Percentiles rank a stretch among this genome's conserved stretches.
Evolutionary conservation across 2,888 invertebrate genomes (phyloP).

Genomic region (Diplazon laetatorius): DNA sequence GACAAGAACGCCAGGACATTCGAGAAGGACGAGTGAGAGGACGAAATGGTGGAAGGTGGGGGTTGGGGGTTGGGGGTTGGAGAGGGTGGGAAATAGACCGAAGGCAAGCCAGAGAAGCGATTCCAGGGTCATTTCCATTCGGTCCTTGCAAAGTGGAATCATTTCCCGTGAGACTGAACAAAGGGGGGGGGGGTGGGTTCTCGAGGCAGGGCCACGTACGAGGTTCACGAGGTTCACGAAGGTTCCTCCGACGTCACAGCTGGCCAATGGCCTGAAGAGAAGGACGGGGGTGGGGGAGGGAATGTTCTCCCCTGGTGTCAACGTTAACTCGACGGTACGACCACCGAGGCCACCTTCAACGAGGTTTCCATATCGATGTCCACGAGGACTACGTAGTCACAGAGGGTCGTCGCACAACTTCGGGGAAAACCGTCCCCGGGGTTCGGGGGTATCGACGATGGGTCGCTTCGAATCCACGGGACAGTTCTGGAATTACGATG

Average conservation of each 20-base stretch:
- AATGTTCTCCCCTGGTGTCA: conserved; percentile 58
- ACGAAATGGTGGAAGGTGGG: too few species aligned
- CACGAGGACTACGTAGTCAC: conserved; percentile 24
- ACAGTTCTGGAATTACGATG: conserved; percentile 59
- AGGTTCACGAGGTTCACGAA: conserved; percentile 64
- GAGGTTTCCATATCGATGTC: conserved; percentile 61
- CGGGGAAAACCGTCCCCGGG: too few species aligned
- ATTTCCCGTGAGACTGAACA: conserved; percentile 80
- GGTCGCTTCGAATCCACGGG: conserved; percentile 24
- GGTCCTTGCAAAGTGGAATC: conserved; percentile 80
- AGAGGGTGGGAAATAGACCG: conserved; percentile 14
- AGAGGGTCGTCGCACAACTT: too few species aligned
- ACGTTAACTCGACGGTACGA: conserved; percentile 60
- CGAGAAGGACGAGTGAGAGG: too few species aligned
- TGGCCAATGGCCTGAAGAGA: too few species aligned
- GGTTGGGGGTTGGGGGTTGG: too few species aligned
- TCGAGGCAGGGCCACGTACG: conserved; percentile 69
- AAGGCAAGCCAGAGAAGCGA: conserved; percentile 67
- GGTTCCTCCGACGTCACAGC: conserved; percentile 65
- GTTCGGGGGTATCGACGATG: too few species aligned
- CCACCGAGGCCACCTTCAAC: conserved; percentile 62
- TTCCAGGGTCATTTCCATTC: conserved; percentile 81
- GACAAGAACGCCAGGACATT: too few species aligned
- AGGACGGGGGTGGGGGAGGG: too few species aligned
- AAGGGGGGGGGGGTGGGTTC: conserved; percentile 55